phyloP scores from a whole-genome alignment of 2,888 invertebrate species.

The Cephalotes varians region DNA sequence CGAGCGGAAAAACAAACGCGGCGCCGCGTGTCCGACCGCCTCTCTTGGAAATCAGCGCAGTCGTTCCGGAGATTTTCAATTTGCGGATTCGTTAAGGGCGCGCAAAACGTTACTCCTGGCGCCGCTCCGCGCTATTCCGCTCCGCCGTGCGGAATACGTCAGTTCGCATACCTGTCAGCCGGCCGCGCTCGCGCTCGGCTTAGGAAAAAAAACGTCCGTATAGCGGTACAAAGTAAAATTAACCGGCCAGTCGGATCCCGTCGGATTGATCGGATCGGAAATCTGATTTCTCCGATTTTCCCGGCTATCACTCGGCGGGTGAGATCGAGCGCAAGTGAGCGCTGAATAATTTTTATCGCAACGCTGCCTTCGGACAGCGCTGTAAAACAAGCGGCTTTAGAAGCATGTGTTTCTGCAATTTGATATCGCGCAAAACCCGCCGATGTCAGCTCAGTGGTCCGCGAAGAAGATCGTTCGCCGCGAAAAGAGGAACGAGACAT shows the following conservation, averaged over 20 bases:
- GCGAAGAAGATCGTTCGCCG: conserved; percentile 4
- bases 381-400: conserved; percentile 16
- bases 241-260: conserved; percentile 57
- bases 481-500: background rate
- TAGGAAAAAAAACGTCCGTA: conserved; percentile 58
- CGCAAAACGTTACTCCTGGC: conserved; percentile 56
- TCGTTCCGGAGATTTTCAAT: conserved; percentile 72
- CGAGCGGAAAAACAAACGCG: conserved; percentile 66
- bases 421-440: conserved; percentile 5
- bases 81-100: conserved; percentile 67
- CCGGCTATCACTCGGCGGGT: conserved; percentile 1
- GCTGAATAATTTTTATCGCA: conserved; percentile 47
- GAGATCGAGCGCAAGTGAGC: conserved; percentile 10
- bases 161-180: conserved; percentile 63
- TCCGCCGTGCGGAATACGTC: conserved; percentile 69
- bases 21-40: conserved; percentile 37
- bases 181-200: conserved; percentile 28
- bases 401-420: background rate
- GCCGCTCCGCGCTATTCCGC: conserved; percentile 59
- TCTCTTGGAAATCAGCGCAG: conserved; percentile 65
- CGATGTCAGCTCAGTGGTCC: background rate
- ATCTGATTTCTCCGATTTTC: conserved; percentile 52
- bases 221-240: conserved; percentile 59
- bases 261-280: conserved; percentile 67
- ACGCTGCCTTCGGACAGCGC: conserved; percentile 21